Conservation (phyloP, 2,113 vertebrate genomes). For the Suricata suricatta region DNA sequence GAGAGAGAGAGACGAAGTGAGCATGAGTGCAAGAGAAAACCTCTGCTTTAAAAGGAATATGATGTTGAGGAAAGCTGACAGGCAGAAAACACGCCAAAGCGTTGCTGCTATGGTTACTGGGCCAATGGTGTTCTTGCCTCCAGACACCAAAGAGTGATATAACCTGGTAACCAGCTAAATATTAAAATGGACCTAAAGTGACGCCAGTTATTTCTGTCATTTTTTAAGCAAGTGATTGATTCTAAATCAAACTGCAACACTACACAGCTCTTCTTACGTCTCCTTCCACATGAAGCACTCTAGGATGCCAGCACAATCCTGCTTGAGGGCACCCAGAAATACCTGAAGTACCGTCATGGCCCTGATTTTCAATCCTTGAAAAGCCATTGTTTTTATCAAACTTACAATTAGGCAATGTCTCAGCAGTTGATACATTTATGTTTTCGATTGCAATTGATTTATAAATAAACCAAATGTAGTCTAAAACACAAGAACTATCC, state of each 20-base stretch:
- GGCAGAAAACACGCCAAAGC: constrained; percentile 62
- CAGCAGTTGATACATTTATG: neutral
- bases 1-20: too few relatives aligned
- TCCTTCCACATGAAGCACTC: neutral
- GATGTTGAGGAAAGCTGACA: constrained; percentile 70
- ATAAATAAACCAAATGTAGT: neutral
- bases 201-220: constrained; percentile 27
- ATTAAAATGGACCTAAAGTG: constrained; percentile 51
- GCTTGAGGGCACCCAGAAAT: neutral
- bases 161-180: constrained; percentile 55
- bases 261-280: neutral
- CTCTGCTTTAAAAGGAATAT: neutral
- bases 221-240: constrained; percentile 37
- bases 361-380: neutral
- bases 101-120: constrained; percentile 70
- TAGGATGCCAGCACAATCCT: neutral
- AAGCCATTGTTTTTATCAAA: neutral
- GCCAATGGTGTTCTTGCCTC: constrained; percentile 57
- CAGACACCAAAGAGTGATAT: constrained; percentile 8
- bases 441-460: neutral
- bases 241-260: constrained; percentile 30
- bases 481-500: neutral
- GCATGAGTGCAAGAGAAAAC: neutral
- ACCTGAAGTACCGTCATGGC: neutral
- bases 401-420: neutral